Conservation (phyloP, 1,140 invertebrate genomes). For the Plutomurus gul region DNA sequence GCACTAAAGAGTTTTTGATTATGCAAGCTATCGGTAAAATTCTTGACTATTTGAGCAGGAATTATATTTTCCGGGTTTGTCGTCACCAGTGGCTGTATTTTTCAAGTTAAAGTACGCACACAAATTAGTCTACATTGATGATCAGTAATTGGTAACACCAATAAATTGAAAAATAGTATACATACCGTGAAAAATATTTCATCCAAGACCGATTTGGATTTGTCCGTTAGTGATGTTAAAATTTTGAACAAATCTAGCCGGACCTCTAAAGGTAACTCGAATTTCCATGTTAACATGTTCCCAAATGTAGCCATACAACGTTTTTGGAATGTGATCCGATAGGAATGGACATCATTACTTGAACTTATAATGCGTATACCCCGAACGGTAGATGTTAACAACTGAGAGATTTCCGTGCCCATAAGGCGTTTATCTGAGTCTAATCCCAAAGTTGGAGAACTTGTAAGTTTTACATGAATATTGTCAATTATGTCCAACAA, state of each 20-base stretch:
- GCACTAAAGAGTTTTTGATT: neutral
- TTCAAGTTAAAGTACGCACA: neutral
- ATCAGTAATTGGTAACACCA: neutral
- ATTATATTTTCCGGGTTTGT: neutral
- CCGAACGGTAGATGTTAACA: neutral
- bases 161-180: neutral
- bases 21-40: neutral
- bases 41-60: neutral
- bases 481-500: neutral
- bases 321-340: neutral
- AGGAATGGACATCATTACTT: neutral
- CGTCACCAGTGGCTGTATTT: neutral
- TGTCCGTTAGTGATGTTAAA: neutral
- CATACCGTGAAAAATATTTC: neutral
- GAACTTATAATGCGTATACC: neutral
- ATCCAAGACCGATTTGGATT: neutral
- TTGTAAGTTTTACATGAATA: neutral
- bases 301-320: neutral
- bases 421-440: neutral
- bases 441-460: neutral
- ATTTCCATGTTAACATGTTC: constrained; percentile 13
- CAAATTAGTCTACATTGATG: neutral
- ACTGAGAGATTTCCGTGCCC: neutral
- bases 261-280: neutral
- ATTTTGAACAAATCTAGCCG: constrained; percentile 22